Evolutionary conservation across 2,113 vertebrate species (phyloP).

Genomic region (Carlito syrichta): DNA sequence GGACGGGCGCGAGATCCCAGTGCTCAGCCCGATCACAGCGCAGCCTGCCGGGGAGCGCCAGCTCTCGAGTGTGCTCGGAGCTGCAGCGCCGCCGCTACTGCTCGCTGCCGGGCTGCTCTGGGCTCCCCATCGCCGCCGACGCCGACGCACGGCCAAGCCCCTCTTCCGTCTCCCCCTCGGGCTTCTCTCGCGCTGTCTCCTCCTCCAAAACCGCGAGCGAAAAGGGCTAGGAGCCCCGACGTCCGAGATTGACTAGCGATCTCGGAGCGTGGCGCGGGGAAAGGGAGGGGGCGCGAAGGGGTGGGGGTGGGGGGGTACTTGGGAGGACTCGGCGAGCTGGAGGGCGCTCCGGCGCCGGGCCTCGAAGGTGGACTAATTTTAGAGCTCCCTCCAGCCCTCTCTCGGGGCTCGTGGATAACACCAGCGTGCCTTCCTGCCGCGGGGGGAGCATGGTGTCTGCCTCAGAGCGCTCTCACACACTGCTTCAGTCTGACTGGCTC

Average conservation of each 20-base stretch:
- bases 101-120: background rate
- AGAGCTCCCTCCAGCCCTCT: slow-evolving; percentile 28
- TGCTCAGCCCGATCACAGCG: slow-evolving; percentile 62
- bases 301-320: background rate
- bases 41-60: slow-evolving; percentile 69
- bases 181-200: slow-evolving; percentile 35
- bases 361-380: slow-evolving; percentile 66
- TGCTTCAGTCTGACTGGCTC: accelerated
- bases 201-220: slow-evolving; percentile 57
- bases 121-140: slow-evolving; percentile 26
- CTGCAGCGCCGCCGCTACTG: slow-evolving; percentile 36
- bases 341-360: slow-evolving; percentile 51
- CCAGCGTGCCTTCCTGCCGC: background rate
- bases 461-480: background rate
- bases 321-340: background rate
- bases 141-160: slow-evolving; percentile 15
- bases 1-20: slow-evolving; percentile 15
- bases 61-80: background rate
- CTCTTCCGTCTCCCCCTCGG: background rate
- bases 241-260: slow-evolving; percentile 17
- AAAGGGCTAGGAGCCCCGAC: background rate
- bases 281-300: background rate
- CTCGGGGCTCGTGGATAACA: background rate
- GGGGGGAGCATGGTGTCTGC: background rate
- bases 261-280: background rate